Base-by-base conservation (phyloP, 2,797 vertebrate genomes). In the Capromys pilorides region DNA sequence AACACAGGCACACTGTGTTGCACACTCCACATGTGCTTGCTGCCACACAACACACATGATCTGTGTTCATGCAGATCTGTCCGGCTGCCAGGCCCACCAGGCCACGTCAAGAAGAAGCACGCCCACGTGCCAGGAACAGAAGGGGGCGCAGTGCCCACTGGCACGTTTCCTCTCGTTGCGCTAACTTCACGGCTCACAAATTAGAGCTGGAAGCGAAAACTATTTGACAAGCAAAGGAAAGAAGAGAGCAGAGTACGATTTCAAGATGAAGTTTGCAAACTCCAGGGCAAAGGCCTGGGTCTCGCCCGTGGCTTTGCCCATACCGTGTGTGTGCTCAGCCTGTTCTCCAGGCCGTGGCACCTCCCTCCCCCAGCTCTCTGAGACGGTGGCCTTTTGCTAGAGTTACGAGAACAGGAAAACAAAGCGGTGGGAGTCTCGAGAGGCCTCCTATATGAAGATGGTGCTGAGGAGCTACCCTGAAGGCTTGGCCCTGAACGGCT, bases 201-300 rank as follows among this genome's bases (percentile, higher is more conserved):
- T 73, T 59, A 88, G 61, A 31, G 33, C 51, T 67, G 86, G 51
- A 62, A 71, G 64, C 2, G 2, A 41, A 41, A 26, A 39, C 2
- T 69, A 49, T 84, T 87, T 87, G 18, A 51, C 86, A 92, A 62
- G 22, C 19, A 91, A 69, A 77, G 79, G n/a, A n/a, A 90, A 67
- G 78, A 61, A 69, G 69, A 94, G 26, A 71, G 21, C n/a, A 59
- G 57, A 77, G 39, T 31, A 75, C 26, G 45, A 28, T 14, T 89
- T 85, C 78, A 75, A 90, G 41, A 54, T 73, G 6, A 88, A 85
- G 24, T 39, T 28, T 28, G 49, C 49, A 91, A 96, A 79, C 26
- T 64, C 61, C 41, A 61, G 33, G 79, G 64, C 11, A 49, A n/a
- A 4, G 2, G 54, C 64, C 5, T 39, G 67, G 90, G 59, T 71